Conservation (phyloP, 2,797 vertebrate genomes). For the Spondyliosoma cantharus region DNA sequence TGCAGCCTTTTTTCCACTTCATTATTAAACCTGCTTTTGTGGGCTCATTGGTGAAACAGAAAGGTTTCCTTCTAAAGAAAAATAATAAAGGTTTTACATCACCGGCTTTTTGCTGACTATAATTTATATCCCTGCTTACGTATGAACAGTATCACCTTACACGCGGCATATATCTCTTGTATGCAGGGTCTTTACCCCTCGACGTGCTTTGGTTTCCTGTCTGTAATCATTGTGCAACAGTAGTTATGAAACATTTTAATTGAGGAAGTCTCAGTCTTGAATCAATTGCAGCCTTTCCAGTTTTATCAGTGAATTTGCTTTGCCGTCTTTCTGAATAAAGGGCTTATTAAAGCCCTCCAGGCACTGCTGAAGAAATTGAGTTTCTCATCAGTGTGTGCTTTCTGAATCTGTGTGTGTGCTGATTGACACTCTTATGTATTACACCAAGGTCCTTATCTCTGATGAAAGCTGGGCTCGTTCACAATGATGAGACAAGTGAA, state of each 20-base stretch:
- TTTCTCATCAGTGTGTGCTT: constrained; percentile 1
- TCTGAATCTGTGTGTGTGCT: neutral
- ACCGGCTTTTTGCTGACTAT: neutral
- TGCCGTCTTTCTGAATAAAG: constrained; percentile 1
- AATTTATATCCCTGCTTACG: constrained; percentile 1
- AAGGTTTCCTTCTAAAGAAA: neutral
- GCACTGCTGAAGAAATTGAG: neutral
- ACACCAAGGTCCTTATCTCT: neutral
- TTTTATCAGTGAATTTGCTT: neutral
- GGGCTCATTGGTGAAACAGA: neutral
- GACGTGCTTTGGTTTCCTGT: constrained; percentile 12
- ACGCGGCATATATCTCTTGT: constrained; percentile 14
- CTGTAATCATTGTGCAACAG: constrained; percentile 7
- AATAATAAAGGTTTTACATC: neutral
- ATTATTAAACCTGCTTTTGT: neutral
- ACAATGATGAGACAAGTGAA: neutral
- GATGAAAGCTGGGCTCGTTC: constrained; percentile 16
- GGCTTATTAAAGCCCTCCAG: constrained; percentile 13
- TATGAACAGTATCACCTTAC: neutral
- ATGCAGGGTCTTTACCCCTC: neutral
- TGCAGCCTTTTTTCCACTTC: neutral
- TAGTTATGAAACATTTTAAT: neutral
- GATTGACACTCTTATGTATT: constrained; percentile 16
- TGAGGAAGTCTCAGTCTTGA: constrained; percentile 4
- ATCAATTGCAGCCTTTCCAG: constrained; percentile 10